Percentiles rank a stretch among this genome's conserved stretches.
Evolutionary conservation across 2,113 vertebrate species (phyloP).

Genomic region (Epinephelus lanceolatus): DNA sequence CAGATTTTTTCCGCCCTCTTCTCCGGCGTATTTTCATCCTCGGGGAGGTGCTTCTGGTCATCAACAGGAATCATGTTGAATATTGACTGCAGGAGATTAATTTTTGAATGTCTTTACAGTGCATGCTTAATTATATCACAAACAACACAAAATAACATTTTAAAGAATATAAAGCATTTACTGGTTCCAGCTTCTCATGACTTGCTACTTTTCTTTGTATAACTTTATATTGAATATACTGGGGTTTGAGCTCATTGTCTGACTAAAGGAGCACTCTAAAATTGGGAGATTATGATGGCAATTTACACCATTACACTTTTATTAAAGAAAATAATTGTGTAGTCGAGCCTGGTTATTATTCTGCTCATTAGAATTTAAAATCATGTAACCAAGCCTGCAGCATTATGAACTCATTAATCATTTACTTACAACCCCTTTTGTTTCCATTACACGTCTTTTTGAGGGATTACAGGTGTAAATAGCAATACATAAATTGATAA

Average conservation of each 20-base stretch:
- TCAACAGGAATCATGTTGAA: slow-evolving; percentile 92
- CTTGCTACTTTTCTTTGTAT: not conserved
- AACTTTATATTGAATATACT: not conserved
- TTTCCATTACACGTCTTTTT: not conserved
- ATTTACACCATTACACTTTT: not conserved
- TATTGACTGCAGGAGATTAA: slow-evolving; percentile 85
- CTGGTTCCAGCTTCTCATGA: not conserved
- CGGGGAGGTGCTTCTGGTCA: slow-evolving; percentile 85
- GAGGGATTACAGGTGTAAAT: not conserved
- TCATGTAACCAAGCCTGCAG: not conserved
- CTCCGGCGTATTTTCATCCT: slow-evolving; percentile 91
- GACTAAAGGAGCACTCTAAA: not conserved
- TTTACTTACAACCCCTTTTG: not conserved
- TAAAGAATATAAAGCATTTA: not conserved
- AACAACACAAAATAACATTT: not conserved
- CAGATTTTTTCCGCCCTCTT: slow-evolving; percentile 91
- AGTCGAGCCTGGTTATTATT: not conserved
- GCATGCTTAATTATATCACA: not conserved
- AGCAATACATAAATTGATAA: not conserved
- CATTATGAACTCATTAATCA: not conserved
- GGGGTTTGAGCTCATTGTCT: not conserved
- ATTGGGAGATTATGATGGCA: not conserved
- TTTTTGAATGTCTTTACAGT: not conserved
- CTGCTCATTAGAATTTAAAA: not conserved
- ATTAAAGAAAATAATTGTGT: not conserved